A percentile compares a stretch with the other conserved stretches of the same genome.
These are phyloP conservation scores for Onychostruthus taczanowskii DNA, from an alignment of 2,113 vertebrate genomes.

Conservation along the genomic window DNA sequence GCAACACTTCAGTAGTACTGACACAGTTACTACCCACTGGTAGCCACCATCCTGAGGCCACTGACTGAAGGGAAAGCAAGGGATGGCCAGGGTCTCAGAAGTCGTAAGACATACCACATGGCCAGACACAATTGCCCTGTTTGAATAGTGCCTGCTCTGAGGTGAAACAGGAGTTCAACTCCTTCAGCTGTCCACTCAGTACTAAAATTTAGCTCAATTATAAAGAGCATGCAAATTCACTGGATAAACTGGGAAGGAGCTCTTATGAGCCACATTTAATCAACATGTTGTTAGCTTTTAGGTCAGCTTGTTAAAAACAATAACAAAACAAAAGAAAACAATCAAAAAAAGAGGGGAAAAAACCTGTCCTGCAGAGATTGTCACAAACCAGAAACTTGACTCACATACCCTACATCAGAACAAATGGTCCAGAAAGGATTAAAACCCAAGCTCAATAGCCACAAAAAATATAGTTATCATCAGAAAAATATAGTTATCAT, in stretches of 20 bases:
- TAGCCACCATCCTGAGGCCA: background rate
- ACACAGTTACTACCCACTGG: background rate
- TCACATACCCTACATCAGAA: rapidly evolving
- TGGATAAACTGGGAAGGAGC: background rate
- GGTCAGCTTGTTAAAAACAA: background rate
- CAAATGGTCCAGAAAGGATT: background rate
- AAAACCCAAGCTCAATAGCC: background rate
- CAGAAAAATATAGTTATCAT: background rate
- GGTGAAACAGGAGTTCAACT: background rate
- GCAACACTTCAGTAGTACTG: background rate
- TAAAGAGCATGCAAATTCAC: background rate
- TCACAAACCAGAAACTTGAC: background rate
- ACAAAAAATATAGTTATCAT: background rate
- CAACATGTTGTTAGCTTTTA: background rate
- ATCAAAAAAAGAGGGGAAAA: background rate
- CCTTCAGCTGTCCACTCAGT: background rate
- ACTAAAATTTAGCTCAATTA: background rate
- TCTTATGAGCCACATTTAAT: background rate
- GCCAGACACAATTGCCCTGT: background rate
- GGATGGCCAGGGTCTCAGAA: background rate
- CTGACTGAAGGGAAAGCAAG: background rate
- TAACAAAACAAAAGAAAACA: too few species aligned
- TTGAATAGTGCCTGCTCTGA: background rate
- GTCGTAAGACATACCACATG: rapidly evolving
- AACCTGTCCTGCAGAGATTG: background rate